Conservation (phyloP, 1,140 invertebrate genomes). For the Neodiprion lecontei region DNA sequence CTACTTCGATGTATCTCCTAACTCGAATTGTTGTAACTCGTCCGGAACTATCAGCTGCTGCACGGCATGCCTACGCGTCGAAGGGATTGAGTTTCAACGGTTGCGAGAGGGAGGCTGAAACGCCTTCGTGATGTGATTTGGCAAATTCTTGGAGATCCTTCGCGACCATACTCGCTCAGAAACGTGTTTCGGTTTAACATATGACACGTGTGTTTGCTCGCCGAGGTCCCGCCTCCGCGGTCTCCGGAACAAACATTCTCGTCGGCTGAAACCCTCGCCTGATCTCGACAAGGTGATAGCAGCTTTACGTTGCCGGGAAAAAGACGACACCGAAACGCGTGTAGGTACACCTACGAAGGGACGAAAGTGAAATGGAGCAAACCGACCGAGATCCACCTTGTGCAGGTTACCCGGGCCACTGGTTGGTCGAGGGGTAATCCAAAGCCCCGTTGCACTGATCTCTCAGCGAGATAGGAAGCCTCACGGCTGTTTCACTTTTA, state of each 20-base stretch:
- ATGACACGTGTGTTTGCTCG: too few species aligned
- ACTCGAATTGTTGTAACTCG: too few species aligned
- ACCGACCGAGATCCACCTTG: too few species aligned
- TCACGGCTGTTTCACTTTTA: too few species aligned
- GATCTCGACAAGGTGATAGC: not conserved
- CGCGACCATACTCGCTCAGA: not conserved
- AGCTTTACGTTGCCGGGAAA: not conserved
- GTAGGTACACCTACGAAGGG: not conserved
- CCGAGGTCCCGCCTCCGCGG: too few species aligned
- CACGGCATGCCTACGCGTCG: not conserved
- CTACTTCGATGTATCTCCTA: too few species aligned
- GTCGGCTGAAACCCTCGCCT: not conserved
- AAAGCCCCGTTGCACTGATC: too few species aligned
- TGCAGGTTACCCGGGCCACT: too few species aligned
- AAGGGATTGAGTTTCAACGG: not conserved
- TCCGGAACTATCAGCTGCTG: too few species aligned
- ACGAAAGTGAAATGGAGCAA: not conserved
- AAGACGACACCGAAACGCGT: too few species aligned
- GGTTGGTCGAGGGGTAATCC: too few species aligned
- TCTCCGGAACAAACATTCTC: not conserved
- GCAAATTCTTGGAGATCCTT: not conserved
- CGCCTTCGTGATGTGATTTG: not conserved
- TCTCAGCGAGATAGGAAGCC: too few species aligned
- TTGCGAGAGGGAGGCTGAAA: not conserved
- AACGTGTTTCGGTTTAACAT: not conserved